Evolutionary conservation across 2,113 vertebrate species (phyloP), one percentile per base, ranked within the genome.

Genomic region (Centrocercus urophasianus): DNA sequence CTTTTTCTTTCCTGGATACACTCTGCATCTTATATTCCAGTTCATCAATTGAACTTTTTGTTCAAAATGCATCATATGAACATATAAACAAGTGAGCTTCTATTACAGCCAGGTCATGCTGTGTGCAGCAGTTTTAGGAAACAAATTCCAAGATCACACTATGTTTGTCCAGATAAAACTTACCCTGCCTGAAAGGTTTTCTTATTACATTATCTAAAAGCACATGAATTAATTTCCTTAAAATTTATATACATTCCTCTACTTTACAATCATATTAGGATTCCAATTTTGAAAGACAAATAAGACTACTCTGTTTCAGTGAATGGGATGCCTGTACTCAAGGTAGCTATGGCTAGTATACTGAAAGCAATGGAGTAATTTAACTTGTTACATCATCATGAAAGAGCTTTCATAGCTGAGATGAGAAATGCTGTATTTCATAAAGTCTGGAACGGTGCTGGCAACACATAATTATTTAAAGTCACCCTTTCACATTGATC

Each of bases 401-500:
- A 85, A 92, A 86, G 65, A 82, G 77, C 43, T 89, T 78, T 87
- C 81, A 66, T 2, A 73, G 50, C 0, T 63, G 34, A 73, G 74
- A 92, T 72, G 80, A 89, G 71, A 95, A 92, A 82, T 5, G 4
- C 2, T 60, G 0, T 92, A 86, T 48, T 87, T 89, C 73, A 60
- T 69, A 18, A 90, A 79, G 32, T 73, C 86, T 89, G 59, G 43
- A 82, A 61, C 1, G 0, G 54, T 30, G 40, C 54, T 93, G 52
- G 83, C 40, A 96, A 82, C 66, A 80, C 63, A 38, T 64, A 67
- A 71, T 92, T 86, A 84, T 78, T 92, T 89, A 69, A 85, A 87
- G 61, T 70, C 19, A 52, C 21, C 27, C 52, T 90, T 89, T 52
- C 30, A 81, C 17, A 10, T 6, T 28, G 61, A 86, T 90, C 90